Evolutionary conservation across 2,888 invertebrate genomes (phyloP).

Genomic region (Uropetala carovei): DNA sequence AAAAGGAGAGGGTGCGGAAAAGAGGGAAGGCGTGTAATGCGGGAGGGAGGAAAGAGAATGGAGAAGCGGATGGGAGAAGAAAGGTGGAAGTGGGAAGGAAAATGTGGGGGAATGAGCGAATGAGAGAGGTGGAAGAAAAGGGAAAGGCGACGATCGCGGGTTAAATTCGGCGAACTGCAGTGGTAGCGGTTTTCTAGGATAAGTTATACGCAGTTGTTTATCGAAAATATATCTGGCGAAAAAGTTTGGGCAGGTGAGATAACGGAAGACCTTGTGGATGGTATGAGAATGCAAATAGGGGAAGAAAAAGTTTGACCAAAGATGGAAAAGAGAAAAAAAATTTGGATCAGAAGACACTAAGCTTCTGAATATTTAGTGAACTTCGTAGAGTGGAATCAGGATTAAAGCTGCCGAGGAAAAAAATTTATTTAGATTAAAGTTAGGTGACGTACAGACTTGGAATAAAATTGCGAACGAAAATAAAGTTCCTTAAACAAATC

Average conservation of each 20-base stretch:
- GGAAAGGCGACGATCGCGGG: not conserved
- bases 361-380: no score
- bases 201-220: no score
- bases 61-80: no score
- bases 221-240: not conserved
- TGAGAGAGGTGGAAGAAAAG: conserved; percentile 11
- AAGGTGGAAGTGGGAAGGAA: not conserved
- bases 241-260: not conserved
- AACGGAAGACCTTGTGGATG: not conserved
- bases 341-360: no score
- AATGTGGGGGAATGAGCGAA: not conserved
- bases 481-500: no score
- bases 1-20: not conserved
- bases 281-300: not conserved
- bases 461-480: no score
- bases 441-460: no score
- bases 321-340: not conserved
- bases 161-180: not conserved
- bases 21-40: not conserved
- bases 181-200: no score
- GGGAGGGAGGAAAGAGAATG: not conserved
- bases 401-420: no score
- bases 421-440: no score
- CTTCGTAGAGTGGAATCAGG: no score
- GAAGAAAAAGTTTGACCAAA: not conserved